Conservation (phyloP, 2,888 invertebrate species). For the Ectemnius lituratus region DNA sequence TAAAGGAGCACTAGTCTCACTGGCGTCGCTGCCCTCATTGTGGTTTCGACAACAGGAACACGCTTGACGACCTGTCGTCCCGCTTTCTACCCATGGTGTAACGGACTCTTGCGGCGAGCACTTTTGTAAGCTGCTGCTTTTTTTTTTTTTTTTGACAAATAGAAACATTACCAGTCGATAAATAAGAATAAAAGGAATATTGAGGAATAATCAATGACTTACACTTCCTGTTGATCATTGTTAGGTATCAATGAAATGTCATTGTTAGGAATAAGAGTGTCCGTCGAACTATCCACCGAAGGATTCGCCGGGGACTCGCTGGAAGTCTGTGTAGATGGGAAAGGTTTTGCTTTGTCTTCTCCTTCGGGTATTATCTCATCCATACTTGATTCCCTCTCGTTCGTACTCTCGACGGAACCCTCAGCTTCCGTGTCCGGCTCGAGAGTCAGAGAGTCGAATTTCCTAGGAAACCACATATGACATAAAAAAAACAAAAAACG, state of each 20-base stretch:
- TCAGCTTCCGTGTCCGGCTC: slow-evolving; percentile 66
- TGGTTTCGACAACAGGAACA: slow-evolving; percentile 65
- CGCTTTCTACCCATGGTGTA: slow-evolving; percentile 61
- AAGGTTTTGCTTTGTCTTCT: slow-evolving; percentile 60
- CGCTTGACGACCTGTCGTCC: slow-evolving; percentile 49
- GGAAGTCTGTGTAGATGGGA: slow-evolving; percentile 64
- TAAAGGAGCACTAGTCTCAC: slow-evolving; percentile 76
- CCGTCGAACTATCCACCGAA: slow-evolving; percentile 80
- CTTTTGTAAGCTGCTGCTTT: slow-evolving; percentile 60
- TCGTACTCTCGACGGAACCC: slow-evolving; percentile 55
- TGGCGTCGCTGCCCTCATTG: slow-evolving; percentile 72
- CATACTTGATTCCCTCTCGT: slow-evolving; percentile 47
- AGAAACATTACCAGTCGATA: slow-evolving; percentile 7
- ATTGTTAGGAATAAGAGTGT: slow-evolving; percentile 78
- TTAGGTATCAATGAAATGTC: slow-evolving; percentile 61
- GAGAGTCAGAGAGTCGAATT: slow-evolving; percentile 73
- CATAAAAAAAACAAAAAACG: not conserved
- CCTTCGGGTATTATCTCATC: slow-evolving; percentile 55
- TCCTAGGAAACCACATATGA: slow-evolving; percentile 57
- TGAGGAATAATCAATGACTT: slow-evolving; percentile 43
- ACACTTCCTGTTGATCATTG: slow-evolving; percentile 67
- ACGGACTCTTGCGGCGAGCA: slow-evolving; percentile 60
- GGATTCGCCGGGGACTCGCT: slow-evolving; percentile 71
- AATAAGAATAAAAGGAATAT: not conserved
- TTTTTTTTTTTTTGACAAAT: not conserved